Percentiles rank a stretch among this genome's conserved stretches.
phyloP scores from a whole-genome alignment of 2,888 invertebrate species.

The Plebejus melissa region DNA sequence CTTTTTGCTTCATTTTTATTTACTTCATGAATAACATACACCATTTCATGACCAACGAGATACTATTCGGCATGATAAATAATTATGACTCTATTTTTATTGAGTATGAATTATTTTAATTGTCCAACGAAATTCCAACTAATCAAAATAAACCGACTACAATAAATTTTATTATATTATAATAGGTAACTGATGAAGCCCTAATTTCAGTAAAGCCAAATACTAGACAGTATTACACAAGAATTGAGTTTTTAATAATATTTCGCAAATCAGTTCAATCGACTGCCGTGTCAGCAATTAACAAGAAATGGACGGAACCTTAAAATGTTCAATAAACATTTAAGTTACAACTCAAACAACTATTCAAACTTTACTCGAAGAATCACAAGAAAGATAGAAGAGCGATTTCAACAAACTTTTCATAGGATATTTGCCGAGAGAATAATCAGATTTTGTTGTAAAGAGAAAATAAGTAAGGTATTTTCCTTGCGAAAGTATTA shows the following conservation, averaged over 20 bases:
- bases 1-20: neutral
- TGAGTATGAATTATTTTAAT: too few relatives aligned
- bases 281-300: neutral
- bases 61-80: too few relatives aligned
- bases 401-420: constrained; percentile 13
- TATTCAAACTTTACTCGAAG: constrained; percentile 1
- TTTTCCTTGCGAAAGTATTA: neutral
- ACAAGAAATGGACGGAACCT: neutral
- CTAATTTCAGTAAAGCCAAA: too few relatives aligned
- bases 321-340: constrained; percentile 5
- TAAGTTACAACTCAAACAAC: constrained; percentile 2
- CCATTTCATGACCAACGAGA: neutral
- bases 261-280: too few relatives aligned
- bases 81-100: too few relatives aligned
- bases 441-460: constrained; percentile 8
- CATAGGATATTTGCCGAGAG: constrained; percentile 11
- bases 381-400: constrained; percentile 6
- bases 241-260: too few relatives aligned
- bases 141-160: too few relatives aligned
- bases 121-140: too few relatives aligned
- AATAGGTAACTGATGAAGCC: too few relatives aligned
- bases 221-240: too few relatives aligned
- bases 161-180: too few relatives aligned
- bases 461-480: neutral
- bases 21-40: neutral